These are phyloP conservation scores for Drosophila multiciliata DNA, from an alignment of 2,888 invertebrate species.

Conservation along the genomic window DNA sequence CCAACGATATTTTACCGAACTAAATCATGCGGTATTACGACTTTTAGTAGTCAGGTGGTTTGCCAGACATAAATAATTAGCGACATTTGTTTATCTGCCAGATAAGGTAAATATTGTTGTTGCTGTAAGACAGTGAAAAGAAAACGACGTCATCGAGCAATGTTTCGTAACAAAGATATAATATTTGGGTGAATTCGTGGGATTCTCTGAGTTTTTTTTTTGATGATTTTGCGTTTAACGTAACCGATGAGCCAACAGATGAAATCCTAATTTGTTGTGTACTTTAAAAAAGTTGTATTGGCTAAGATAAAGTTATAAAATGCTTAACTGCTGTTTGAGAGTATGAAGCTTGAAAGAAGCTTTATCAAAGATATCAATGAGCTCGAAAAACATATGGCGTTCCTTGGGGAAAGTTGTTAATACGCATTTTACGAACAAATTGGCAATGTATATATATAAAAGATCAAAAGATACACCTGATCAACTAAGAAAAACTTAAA, in stretches of 20 bases:
- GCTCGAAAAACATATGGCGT: neutral
- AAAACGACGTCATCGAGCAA: slow-evolving; percentile 48
- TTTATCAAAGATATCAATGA: neutral
- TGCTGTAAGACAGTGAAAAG: slow-evolving; percentile 10
- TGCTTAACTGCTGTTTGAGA: neutral
- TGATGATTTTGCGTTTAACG: neutral
- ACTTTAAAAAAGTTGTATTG: neutral
- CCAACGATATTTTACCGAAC: slow-evolving; percentile 24
- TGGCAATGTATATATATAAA: neutral
- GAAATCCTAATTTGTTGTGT: slow-evolving; percentile 28
- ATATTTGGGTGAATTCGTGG: slow-evolving; percentile 16
- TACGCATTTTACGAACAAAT: neutral
- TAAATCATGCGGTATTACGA: slow-evolving; percentile 58
- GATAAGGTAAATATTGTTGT: slow-evolving; percentile 26
- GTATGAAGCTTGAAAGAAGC: neutral
- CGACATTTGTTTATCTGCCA: slow-evolving; percentile 1
- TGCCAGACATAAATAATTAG: slow-evolving; percentile 14
- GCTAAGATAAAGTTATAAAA: neutral
- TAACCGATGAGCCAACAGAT: slow-evolving; percentile 20
- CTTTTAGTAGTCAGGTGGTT: slow-evolving; percentile 61
- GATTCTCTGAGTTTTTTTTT: slow-evolving; percentile 9
- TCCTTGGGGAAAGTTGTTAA: slow-evolving; percentile 8
- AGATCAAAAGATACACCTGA: neutral
- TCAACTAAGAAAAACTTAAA: neutral
- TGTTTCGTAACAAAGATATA: slow-evolving; percentile 39